A percentile compares a stretch with the other conserved stretches of the same genome.
Evolutionary conservation across 2,888 invertebrate genomes (phyloP).

Genomic region (Ceriagrion tenellum): DNA sequence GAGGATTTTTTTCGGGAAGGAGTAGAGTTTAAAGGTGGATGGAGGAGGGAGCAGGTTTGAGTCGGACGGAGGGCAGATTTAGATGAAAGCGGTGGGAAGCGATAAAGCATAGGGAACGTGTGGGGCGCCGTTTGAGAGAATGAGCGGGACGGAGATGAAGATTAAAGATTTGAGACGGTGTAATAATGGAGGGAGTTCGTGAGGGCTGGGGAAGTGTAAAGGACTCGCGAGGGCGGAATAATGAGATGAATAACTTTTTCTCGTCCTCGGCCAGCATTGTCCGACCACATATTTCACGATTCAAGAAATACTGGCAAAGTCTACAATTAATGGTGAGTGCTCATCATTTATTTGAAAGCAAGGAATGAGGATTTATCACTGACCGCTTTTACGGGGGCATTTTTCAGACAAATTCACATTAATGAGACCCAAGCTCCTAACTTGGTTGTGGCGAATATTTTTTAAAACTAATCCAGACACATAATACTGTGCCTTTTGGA

Average conservation of each 20-base stretch:
- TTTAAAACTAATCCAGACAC: no score
- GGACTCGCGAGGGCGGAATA: neutral
- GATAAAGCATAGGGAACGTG: slow-evolving; percentile 18
- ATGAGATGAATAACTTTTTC: neutral
- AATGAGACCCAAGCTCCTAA: no score
- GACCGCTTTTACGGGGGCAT: no score
- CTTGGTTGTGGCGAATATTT: no score
- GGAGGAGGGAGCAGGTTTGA: neutral
- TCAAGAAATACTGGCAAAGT: neutral
- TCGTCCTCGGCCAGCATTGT: neutral
- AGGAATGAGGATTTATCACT: no score
- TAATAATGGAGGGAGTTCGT: neutral
- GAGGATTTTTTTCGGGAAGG: neutral
- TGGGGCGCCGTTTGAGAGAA: neutral
- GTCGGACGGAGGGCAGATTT: neutral
- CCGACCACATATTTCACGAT: no score
- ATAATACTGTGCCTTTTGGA: no score
- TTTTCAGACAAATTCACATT: no score
- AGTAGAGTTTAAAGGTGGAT: neutral
- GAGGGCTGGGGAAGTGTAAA: neutral
- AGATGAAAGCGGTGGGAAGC: neutral
- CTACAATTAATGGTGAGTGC: no score
- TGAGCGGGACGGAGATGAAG: neutral
- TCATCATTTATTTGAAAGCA: no score
- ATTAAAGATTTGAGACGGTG: neutral